Conservation (phyloP, 2,888 invertebrate genomes). For the Hypsopygia costalis region DNA sequence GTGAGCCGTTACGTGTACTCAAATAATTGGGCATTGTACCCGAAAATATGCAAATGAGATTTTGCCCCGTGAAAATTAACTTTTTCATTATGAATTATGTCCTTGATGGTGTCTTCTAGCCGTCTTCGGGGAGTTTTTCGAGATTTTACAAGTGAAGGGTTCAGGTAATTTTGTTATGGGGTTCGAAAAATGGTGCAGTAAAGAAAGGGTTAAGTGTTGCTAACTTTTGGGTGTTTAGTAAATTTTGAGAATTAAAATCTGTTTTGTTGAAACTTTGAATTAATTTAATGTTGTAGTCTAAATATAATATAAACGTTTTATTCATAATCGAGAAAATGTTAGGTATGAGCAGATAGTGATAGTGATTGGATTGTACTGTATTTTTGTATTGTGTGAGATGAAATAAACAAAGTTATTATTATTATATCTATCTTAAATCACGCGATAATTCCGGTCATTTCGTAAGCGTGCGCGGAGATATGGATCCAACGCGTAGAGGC, state of each 20-base stretch:
- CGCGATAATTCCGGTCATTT: no score
- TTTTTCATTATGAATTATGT: conserved; percentile 80
- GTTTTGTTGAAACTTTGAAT: background rate
- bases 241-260: conserved; percentile 9
- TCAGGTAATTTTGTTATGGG: conserved; percentile 39
- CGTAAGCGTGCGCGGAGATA: no score
- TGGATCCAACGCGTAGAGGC: no score
- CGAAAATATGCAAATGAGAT: conserved; percentile 77
- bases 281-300: background rate
- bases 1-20: conserved; percentile 52
- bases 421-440: no score
- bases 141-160: conserved; percentile 61
- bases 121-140: conserved; percentile 73
- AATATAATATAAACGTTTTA: background rate
- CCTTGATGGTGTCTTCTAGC: conserved; percentile 63
- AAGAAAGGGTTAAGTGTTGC: conserved; percentile 47
- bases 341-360: no score
- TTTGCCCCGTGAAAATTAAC: conserved; percentile 71
- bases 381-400: no score
- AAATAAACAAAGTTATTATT: no score
- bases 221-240: conserved; percentile 16
- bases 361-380: no score
- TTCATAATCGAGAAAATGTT: no score
- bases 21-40: conserved; percentile 67
- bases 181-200: conserved; percentile 29